Conservation (phyloP, 2,797 vertebrate genomes). For the Protosalanx chinensis region DNA sequence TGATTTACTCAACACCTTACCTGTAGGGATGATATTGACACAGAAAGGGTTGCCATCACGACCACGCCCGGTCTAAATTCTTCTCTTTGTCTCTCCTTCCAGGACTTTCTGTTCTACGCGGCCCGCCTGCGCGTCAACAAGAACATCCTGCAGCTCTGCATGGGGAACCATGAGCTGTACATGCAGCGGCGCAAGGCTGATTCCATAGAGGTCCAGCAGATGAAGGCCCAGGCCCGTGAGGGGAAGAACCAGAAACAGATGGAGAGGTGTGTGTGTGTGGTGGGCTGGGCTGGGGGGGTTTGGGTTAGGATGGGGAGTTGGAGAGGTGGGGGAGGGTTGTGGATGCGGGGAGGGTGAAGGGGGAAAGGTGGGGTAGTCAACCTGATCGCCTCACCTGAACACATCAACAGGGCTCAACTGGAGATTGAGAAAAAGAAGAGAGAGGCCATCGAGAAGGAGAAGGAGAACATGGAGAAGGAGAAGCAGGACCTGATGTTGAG, state of each 20-base stretch:
- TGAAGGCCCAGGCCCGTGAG: constrained; percentile 94
- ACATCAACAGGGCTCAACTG: constrained; percentile 78
- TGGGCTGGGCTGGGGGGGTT: not conserved
- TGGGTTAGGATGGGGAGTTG: not conserved
- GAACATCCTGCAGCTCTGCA: constrained; percentile 89
- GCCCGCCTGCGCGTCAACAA: constrained; percentile 91
- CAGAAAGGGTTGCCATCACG: no score
- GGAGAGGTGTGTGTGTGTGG: constrained; percentile 69
- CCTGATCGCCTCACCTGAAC: not conserved
- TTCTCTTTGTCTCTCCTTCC: not conserved
- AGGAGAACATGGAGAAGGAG: constrained; percentile 86
- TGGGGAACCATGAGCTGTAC: constrained; percentile 94
- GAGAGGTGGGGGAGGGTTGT: not conserved
- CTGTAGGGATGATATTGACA: not conserved
- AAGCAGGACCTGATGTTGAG: constrained; percentile 86
- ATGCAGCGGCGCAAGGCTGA: constrained; percentile 90
- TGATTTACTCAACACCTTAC: not conserved
- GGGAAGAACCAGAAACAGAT: constrained; percentile 89
- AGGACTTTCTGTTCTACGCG: constrained; percentile 94
- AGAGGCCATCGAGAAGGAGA: constrained; percentile 87
- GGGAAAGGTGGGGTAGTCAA: not conserved
- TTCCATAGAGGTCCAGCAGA: constrained; percentile 97
- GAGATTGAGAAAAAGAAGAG: constrained; percentile 89
- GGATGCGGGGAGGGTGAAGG: not conserved
- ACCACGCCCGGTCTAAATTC: not conserved